Conservation (phyloP, 2,113 vertebrate species). For the Procapra przewalskii region DNA sequence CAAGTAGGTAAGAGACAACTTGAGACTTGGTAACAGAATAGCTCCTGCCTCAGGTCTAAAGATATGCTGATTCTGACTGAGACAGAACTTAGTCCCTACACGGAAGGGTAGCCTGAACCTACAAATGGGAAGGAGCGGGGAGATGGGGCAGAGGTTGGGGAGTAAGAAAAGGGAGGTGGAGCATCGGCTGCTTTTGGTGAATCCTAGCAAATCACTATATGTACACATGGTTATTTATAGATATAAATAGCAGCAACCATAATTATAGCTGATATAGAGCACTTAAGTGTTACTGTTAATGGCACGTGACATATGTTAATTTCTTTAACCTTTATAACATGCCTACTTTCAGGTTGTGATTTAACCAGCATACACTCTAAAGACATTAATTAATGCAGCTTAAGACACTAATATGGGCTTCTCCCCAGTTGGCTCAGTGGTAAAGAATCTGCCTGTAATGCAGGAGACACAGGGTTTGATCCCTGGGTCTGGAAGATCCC, state of each 20-base stretch:
- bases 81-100: background rate
- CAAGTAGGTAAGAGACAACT: background rate
- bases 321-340: background rate
- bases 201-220: background rate
- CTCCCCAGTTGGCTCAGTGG: background rate
- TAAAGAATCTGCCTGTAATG: background rate
- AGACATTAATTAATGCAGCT: background rate
- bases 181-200: background rate
- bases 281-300: background rate
- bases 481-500: background rate
- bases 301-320: background rate
- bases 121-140: background rate
- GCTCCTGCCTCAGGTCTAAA: background rate
- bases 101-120: background rate
- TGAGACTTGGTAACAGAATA: background rate
- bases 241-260: background rate
- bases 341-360: background rate
- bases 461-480: background rate
- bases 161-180: background rate
- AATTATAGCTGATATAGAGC: background rate
- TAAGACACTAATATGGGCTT: background rate
- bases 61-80: background rate
- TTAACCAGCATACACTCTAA: background rate
- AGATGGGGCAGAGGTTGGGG: background rate
- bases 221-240: background rate